phyloP scores from a whole-genome alignment of 1,140 invertebrate genomes.

The Onthophagus taurus region DNA sequence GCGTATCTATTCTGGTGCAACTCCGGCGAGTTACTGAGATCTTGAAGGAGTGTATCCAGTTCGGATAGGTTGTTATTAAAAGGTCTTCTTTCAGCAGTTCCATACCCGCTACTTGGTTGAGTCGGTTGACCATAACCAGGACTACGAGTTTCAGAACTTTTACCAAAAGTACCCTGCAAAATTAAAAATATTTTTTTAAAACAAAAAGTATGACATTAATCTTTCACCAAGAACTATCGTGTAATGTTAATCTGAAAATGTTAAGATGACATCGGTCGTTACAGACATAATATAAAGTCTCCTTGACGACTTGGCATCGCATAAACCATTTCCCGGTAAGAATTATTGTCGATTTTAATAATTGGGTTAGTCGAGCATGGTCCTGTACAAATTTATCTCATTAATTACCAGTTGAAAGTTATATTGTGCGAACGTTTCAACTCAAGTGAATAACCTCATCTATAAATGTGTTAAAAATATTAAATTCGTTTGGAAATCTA shows the following conservation, averaged over 20 bases:
- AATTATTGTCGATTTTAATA: background rate
- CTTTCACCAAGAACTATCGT: background rate
- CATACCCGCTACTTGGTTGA: slow-evolving; percentile 8
- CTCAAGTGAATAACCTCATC: too few relatives aligned
- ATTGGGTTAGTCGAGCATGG: too few relatives aligned
- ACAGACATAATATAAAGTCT: background rate
- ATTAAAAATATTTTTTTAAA: too few relatives aligned
- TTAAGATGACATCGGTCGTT: background rate
- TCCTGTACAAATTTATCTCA: too few relatives aligned
- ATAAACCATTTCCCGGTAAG: background rate
- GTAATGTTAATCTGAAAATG: background rate
- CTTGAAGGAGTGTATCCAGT: slow-evolving; percentile 82
- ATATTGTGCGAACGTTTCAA: too few relatives aligned
- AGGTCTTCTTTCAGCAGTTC: slow-evolving; percentile 22
- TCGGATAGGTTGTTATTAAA: slow-evolving; percentile 79
- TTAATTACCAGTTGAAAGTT: too few relatives aligned
- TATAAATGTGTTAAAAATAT: too few relatives aligned
- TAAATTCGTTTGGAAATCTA: too few relatives aligned
- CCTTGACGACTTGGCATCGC: background rate
- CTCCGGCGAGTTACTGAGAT: slow-evolving; percentile 71
- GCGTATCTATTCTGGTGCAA: slow-evolving; percentile 27
- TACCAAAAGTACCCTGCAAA: slow-evolving; percentile 56
- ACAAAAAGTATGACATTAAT: background rate
- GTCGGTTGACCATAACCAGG: slow-evolving; percentile 5
- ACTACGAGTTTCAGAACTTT: slow-evolving; percentile 43